phyloP scores from a whole-genome alignment of 1,140 invertebrate genomes.

The Wiebesia pumilae region DNA sequence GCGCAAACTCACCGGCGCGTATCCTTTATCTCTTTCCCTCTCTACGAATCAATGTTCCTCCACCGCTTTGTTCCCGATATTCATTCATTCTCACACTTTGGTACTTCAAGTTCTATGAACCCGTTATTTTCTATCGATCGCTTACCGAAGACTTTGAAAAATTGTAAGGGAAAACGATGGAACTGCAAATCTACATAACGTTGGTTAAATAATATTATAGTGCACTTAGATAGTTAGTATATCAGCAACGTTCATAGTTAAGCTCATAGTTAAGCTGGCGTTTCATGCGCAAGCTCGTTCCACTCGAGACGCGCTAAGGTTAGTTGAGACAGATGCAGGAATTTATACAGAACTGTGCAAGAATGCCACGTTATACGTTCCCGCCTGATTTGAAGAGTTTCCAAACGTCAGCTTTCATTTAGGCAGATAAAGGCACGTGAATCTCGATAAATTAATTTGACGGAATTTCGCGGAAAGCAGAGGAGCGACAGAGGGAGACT shows the following conservation, averaged over 20 bases:
- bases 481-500: background rate
- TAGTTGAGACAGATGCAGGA: slow-evolving; percentile 17
- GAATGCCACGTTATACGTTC: background rate
- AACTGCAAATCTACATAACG: background rate
- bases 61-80: slow-evolving; percentile 48
- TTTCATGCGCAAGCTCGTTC: slow-evolving; percentile 60
- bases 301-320: slow-evolving; percentile 12
- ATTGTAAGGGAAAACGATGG: background rate
- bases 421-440: background rate
- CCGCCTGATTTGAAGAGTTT: background rate
- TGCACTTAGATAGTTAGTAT: background rate
- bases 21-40: slow-evolving; percentile 52
- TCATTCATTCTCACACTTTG: slow-evolving; percentile 55
- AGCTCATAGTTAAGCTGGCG: background rate
- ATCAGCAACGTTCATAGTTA: background rate
- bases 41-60: slow-evolving; percentile 65
- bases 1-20: slow-evolving; percentile 60
- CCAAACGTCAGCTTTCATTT: background rate
- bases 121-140: background rate
- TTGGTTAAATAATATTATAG: background rate
- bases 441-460: background rate
- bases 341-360: background rate
- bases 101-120: background rate
- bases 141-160: background rate
- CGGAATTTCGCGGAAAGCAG: too few species aligned